Base-by-base conservation (phyloP, 2,888 invertebrate species). In the Zygothrica quintamaculata region DNA sequence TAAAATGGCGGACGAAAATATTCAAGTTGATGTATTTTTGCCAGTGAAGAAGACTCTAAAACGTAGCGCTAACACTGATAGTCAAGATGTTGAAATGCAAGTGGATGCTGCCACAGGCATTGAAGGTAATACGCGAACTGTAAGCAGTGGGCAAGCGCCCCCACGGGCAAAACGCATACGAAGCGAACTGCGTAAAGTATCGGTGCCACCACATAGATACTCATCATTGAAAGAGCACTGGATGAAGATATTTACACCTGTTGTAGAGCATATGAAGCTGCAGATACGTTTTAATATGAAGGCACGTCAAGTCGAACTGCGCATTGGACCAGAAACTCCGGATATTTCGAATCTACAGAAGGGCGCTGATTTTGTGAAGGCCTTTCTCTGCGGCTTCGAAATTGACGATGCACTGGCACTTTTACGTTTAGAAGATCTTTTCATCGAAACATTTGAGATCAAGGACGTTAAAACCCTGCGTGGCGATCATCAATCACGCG, bases 351-450 rank as follows among this genome's bases (percentile, higher is more conserved):
- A 97, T 90, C 92, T 99, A 65, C 99, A 99, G 90, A 99, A 98
- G 92, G 99, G 96, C 44, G 98, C 98, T 9, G 99, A 99, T 92
- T 99, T 99, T 93, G 97, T 99, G 0, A 96, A 95, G 91, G 99
- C 99, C 1, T 99, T 99, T 89, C 93, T 98, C 22, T 95, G 95
- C 77, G 99, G 99, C 3, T 99, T 99, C 91, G 98, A 99, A 82
- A 96, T 99, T 0, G 98, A 98, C 90, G 99, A 99, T 91, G 97
- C 99, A 0, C 91, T 99, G 58, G 99, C 99, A 0, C 91, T 99
- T 1, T 92, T 99, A 0, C 93, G 99, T 84, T 92, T 99, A 64
- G 99, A 99, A 89, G 99, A 99, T 91, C 92, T 99, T 6, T 99
- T 99, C 90, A 93, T 99, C 0, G 99, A 99, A 92, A 95, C 97